phyloP scores from a whole-genome alignment of 2,113 vertebrate species.

The Ceyx cyanopectus region DNA sequence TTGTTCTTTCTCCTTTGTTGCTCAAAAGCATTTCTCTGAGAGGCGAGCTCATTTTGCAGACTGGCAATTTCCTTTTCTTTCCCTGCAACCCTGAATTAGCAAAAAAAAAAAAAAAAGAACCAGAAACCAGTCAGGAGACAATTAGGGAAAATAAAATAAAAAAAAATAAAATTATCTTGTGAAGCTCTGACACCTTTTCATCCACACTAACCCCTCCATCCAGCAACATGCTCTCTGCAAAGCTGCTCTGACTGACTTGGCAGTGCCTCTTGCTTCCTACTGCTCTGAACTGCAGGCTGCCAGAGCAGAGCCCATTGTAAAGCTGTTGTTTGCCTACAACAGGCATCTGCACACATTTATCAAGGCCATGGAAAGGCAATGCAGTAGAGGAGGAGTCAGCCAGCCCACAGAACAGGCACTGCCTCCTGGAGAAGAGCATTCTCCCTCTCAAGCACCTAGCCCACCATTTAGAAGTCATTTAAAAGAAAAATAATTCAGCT shows the following conservation, averaged over 20 bases:
- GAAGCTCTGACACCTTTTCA: not conserved
- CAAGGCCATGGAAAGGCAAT: conserved; percentile 19
- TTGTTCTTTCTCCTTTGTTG: conserved; percentile 97
- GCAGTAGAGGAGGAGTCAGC: not conserved
- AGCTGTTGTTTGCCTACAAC: conserved; percentile 49
- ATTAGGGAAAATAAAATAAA: not conserved
- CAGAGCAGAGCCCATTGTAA: conserved; percentile 24
- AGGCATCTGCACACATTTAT: conserved; percentile 22
- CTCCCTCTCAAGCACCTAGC: not conserved
- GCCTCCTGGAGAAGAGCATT: not conserved
- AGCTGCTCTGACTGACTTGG: conserved; percentile 23
- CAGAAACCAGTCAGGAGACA: not conserved
- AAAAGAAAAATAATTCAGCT: conserved; percentile 13
- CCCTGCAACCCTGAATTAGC: conserved; percentile 84
- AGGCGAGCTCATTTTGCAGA: conserved; percentile 82
- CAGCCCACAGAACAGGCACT: conserved; percentile 14
- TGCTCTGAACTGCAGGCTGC: not conserved
- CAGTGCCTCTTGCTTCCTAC: not conserved
- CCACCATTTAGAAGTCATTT: not conserved
- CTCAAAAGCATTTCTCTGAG: conserved; percentile 88
- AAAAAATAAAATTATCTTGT: not conserved
- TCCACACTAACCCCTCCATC: not conserved
- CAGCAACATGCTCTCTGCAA: not conserved
- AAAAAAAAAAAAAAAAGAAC: conserved; percentile 7
- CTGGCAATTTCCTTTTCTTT: conserved; percentile 83